phyloP scores from a whole-genome alignment of 2,888 invertebrate genomes.

The Parnassius orleans region DNA sequence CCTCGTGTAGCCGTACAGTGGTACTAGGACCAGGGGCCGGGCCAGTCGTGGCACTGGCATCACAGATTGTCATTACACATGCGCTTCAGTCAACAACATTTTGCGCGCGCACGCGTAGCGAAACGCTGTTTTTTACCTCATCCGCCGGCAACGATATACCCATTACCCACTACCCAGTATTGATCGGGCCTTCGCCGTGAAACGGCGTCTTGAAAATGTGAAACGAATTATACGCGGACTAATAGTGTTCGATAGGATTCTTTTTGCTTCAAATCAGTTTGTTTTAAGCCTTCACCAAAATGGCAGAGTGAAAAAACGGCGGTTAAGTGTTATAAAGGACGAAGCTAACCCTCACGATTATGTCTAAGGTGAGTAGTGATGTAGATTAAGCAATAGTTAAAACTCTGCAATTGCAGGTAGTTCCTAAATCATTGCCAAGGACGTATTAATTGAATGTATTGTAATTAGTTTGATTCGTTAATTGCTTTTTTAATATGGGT shows the following conservation, averaged over 20 bases:
- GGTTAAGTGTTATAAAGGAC: constrained; percentile 40
- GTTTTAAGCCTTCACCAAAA: constrained; percentile 32
- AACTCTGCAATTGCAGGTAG: constrained; percentile 52
- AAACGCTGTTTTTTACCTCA: constrained; percentile 61
- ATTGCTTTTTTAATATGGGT: constrained; percentile 3
- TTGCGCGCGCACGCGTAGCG: constrained; percentile 71
- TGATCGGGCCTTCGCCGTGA: constrained; percentile 71
- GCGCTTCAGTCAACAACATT: constrained; percentile 71
- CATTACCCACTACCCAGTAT: constrained; percentile 50
- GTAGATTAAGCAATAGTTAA: constrained; percentile 36
- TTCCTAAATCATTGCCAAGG: constrained; percentile 52
- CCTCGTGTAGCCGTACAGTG: constrained; percentile 36
- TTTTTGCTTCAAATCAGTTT: constrained; percentile 26
- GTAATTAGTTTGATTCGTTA: constrained; percentile 11
- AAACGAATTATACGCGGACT: constrained; percentile 53
- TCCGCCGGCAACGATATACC: constrained; percentile 54
- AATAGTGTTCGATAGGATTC: constrained; percentile 46
- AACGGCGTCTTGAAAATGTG: constrained; percentile 63
- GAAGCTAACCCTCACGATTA: constrained; percentile 50
- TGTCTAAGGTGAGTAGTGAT: constrained; percentile 74
- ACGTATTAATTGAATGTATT: constrained; percentile 32
- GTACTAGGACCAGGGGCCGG: constrained; percentile 32
- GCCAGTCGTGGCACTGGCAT: constrained; percentile 43
- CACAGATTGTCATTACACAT: constrained; percentile 48
- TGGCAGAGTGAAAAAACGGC: constrained; percentile 53